Evolutionary conservation across 1,140 invertebrate genomes (phyloP).

Genomic region (Drosophila nebulosa): DNA sequence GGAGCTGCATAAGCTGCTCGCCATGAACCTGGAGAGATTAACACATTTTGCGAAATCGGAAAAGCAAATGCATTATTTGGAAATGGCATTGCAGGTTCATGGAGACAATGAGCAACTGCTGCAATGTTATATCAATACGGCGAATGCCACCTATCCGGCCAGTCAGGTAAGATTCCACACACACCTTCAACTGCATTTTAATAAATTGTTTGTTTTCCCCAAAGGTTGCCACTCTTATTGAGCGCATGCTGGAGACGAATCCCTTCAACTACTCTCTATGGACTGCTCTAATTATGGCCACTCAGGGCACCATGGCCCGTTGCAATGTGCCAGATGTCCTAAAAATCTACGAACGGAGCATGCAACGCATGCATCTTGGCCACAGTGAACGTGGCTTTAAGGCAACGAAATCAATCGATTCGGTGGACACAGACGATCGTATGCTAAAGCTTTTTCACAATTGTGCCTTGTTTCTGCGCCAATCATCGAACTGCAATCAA

Average conservation of each 20-base stretch:
- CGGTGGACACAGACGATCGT: slow-evolving; percentile 71
- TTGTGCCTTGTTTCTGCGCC: slow-evolving; percentile 85
- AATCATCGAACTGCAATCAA: slow-evolving; percentile 85
- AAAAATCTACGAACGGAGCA: slow-evolving; percentile 83
- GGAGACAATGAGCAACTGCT: slow-evolving; percentile 84
- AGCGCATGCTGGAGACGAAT: slow-evolving; percentile 81
- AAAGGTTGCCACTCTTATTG: slow-evolving; percentile 80
- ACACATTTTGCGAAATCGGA: slow-evolving; percentile 53
- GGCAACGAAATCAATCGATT: neutral
- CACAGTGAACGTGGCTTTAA: slow-evolving; percentile 17
- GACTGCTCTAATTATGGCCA: slow-evolving; percentile 83
- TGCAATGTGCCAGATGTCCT: slow-evolving; percentile 84
- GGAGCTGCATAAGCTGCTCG: slow-evolving; percentile 39
- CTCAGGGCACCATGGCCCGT: slow-evolving; percentile 84
- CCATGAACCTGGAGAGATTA: slow-evolving; percentile 23
- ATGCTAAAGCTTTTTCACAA: slow-evolving; percentile 83
- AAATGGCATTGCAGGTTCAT: slow-evolving; percentile 40
- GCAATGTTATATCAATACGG: slow-evolving; percentile 80
- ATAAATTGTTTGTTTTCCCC: slow-evolving; percentile 81
- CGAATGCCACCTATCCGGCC: slow-evolving; percentile 45
- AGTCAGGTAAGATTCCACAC: slow-evolving; percentile 42
- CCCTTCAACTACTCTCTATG: slow-evolving; percentile 83
- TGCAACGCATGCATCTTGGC: slow-evolving; percentile 82
- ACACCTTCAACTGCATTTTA: too few species aligned
- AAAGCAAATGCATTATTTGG: slow-evolving; percentile 40